phyloP scores from a whole-genome alignment of 1,140 invertebrate genomes.

The Ridgeia piscesae region DNA sequence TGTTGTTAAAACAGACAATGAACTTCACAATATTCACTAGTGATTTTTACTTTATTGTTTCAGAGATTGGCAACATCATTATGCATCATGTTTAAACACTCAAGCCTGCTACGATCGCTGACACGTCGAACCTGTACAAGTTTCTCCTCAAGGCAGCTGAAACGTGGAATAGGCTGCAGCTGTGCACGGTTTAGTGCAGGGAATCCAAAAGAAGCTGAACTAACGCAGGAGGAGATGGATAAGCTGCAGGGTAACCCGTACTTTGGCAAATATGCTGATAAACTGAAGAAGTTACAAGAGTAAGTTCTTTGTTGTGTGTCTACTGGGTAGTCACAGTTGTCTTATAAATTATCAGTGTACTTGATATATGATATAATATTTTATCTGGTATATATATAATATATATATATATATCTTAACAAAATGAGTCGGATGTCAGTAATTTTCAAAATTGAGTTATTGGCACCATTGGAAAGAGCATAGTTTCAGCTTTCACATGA shows the following conservation, averaged over 20 bases:
- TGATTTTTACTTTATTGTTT: not conserved
- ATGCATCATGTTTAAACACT: not conserved
- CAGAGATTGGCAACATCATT: not conserved
- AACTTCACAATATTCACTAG: too few species aligned
- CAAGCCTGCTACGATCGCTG: not conserved
- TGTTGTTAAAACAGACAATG: too few species aligned
- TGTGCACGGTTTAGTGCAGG: not conserved
- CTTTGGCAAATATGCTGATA: constrained; percentile 78
- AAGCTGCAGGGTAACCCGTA: constrained; percentile 70
- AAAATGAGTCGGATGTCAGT: too few species aligned
- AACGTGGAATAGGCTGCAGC: not conserved
- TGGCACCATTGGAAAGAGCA: too few species aligned
- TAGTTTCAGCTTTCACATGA: too few species aligned
- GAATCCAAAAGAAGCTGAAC: not conserved
- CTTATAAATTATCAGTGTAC: not conserved
- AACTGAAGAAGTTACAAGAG: constrained; percentile 74
- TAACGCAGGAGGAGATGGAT: constrained; percentile 63
- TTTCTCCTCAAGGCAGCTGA: not conserved
- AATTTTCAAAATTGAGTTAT: too few species aligned
- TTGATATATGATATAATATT: too few species aligned
- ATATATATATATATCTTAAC: too few species aligned
- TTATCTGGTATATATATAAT: too few species aligned
- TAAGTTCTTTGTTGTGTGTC: constrained; percentile 31
- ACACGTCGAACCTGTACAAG: not conserved
- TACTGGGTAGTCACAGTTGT: not conserved